Conservation (phyloP, 2,797 vertebrate genomes). For the Acanthornis magna region DNA sequence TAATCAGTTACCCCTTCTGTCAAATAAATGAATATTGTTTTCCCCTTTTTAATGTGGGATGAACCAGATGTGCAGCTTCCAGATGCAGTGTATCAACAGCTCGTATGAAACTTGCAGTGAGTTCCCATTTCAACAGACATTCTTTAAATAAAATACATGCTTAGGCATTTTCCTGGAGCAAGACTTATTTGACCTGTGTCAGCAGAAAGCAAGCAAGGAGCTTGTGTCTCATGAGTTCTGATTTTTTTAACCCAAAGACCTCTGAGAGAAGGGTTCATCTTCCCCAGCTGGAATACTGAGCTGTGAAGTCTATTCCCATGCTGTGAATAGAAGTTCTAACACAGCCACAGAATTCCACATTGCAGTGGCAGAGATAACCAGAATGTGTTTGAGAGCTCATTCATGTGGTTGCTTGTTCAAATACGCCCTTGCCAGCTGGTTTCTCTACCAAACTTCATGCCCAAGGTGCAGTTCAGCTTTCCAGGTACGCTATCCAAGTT, state of each 20-base stretch:
- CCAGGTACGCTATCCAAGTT: not conserved
- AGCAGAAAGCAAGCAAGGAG: not conserved
- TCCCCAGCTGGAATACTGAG: not conserved
- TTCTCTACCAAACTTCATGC: not conserved
- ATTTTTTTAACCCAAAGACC: not conserved
- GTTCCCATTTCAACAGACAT: not conserved
- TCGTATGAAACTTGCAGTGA: not conserved
- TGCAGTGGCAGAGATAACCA: not conserved
- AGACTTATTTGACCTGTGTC: not conserved
- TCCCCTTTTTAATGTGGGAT: not conserved
- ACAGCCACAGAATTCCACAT: not conserved
- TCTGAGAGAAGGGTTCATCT: not conserved
- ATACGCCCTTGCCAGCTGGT: not conserved
- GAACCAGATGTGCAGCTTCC: not conserved
- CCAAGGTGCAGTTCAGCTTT: not conserved
- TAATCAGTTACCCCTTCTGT: not conserved
- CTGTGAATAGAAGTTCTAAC: not conserved
- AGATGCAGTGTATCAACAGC: not conserved
- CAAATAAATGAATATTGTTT: not conserved
- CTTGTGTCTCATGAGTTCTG: not conserved
- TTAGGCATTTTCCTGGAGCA: not conserved
- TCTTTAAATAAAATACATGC: not conserved
- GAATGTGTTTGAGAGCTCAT: not conserved
- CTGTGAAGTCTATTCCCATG: fast-evolving
- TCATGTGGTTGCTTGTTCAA: not conserved